phyloP scores from a whole-genome alignment of 2,113 vertebrate genomes.

The Chaetodon trifascialis region DNA sequence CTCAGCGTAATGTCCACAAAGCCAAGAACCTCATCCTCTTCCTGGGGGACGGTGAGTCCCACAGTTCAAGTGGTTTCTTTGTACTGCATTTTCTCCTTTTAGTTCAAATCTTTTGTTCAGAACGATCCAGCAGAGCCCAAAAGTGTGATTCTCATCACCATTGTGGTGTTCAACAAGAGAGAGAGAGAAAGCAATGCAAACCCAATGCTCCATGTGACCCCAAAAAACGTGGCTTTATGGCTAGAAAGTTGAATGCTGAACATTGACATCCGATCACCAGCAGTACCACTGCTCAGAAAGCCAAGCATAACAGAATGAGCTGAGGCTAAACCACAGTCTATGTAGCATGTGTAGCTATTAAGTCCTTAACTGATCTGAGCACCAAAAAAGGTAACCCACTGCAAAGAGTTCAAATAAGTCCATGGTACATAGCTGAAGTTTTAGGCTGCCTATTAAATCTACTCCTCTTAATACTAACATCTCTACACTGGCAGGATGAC shows the following conservation, averaged over 20 bases:
- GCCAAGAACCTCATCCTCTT: slow-evolving; percentile 87
- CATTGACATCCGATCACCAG: slow-evolving; percentile 24
- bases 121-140: background rate
- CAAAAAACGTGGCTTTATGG: slow-evolving; percentile 1
- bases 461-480: no score
- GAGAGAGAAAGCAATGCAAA: slow-evolving; percentile 17
- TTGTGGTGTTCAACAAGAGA: background rate
- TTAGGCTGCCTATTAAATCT: no score
- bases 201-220: background rate
- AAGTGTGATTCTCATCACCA: background rate
- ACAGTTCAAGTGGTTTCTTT: slow-evolving; percentile 1
- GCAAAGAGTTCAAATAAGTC: background rate
- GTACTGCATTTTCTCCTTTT: background rate
- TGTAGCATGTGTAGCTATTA: background rate
- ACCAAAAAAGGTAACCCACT: slow-evolving; percentile 3
- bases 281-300: slow-evolving; percentile 8
- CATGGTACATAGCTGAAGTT: background rate
- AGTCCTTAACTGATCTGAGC: slow-evolving; percentile 7
- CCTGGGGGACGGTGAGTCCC: slow-evolving; percentile 86
- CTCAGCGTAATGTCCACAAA: slow-evolving; percentile 68
- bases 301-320: slow-evolving; percentile 19
- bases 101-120: slow-evolving; percentile 1
- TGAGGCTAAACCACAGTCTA: slow-evolving; percentile 11
- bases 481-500: no score
- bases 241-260: background rate